These are phyloP conservation scores for Ceuthmochares aereus DNA, from an alignment of 2,113 vertebrate genomes.

Conservation along the genomic window DNA sequence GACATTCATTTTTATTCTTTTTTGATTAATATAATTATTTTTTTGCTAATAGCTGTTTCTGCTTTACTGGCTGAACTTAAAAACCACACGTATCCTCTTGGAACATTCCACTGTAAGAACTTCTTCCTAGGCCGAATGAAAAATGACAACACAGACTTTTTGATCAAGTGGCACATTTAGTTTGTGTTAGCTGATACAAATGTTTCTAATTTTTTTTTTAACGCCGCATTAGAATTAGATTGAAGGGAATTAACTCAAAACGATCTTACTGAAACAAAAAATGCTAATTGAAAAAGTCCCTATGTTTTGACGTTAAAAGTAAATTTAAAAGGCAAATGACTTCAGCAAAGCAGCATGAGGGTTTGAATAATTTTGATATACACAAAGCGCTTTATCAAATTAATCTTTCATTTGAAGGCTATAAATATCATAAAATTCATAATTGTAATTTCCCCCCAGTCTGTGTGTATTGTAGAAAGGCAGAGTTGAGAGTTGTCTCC, in stretches of 20 bases:
- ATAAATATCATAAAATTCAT: not conserved
- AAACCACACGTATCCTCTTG: rapidly evolving
- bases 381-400: not conserved
- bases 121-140: not conserved
- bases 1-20: not conserved
- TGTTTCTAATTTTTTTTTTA: not conserved
- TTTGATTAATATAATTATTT: not conserved
- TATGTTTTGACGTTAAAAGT: not conserved
- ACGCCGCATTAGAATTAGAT: not conserved
- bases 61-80: not conserved
- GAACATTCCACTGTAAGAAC: not conserved
- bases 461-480: rapidly evolving
- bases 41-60: not conserved
- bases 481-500: not conserved
- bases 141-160: not conserved
- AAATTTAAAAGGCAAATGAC: not conserved
- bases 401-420: not conserved
- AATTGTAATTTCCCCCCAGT: not conserved
- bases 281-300: not conserved
- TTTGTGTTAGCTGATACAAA: not conserved
- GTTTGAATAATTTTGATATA: not conserved
- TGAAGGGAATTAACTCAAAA: not conserved
- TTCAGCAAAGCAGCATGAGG: not conserved
- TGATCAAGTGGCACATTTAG: not conserved
- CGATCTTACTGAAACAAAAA: not conserved